Base-by-base conservation (phyloP, 2,888 invertebrate genomes). In the Hyles lineata region DNA sequence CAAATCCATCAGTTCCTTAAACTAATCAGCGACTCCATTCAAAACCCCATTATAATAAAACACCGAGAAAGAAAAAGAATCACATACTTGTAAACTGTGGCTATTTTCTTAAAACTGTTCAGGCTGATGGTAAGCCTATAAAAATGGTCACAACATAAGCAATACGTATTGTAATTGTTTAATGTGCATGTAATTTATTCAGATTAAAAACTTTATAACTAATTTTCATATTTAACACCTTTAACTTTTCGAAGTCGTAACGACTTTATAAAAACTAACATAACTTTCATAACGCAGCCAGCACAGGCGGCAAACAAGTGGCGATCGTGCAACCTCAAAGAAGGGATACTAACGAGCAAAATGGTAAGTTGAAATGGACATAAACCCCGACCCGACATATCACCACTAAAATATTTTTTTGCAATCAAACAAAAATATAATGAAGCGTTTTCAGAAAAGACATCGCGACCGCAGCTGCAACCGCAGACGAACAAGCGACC, bases 241-340 rank as follows among this genome's bases (percentile, higher is more conserved):
- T 11, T 63, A 17, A 67, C 67, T 21, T 17, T 50, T 50, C 7
- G 5, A 50, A 67, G n/a, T 67, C 67, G 23, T 50, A 23, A 23
- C 15, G 23, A 43, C 15, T 43, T 23, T 67, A 11, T 9, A 23
- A 52, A 71, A 43, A 25, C 52, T 60, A 52, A 70, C 61, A 62
- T 32, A 72, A 62, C 29, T 43, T 71, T 60, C 43, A 43, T 60
- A 60, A 62, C 15, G 32, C 59, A 86, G 87, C 83, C 1, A 80
- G 81, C 69, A 79, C 86, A 0, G 89, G 89, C 21, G 90, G 89
- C 8, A 92, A 92, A 76, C 95, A 95, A 76, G 93, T 95, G 72
- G 95, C 95, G 6, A 87, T 95, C 15, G 95, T 95, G 59, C 94
- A 94, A 78, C 95, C 94, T 0, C 94, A 92, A 76, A 80, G 94